Evolutionary conservation across 64 coral and sea anemone genomes (phyloP).

Genomic region (Stylophora pistillata): DNA sequence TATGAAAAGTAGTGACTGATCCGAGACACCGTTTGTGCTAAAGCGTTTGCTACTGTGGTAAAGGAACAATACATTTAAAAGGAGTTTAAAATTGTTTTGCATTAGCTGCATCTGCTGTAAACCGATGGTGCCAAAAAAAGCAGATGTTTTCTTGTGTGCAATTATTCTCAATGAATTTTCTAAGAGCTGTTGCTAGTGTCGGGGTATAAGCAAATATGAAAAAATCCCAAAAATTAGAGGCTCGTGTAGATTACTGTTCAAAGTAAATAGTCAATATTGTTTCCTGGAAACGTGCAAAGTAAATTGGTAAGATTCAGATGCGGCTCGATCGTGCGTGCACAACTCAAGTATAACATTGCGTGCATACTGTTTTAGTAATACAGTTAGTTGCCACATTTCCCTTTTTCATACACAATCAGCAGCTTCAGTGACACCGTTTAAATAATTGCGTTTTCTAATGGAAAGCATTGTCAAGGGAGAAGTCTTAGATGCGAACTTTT

Average conservation of each 20-base stretch:
- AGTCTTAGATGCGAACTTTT: no score
- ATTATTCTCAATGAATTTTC: not conserved
- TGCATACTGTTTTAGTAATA: no score
- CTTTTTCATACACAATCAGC: no score
- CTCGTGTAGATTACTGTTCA: not conserved
- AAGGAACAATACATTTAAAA: not conserved
- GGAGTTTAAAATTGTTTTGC: not conserved
- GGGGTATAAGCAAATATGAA: not conserved
- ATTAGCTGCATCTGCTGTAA: not conserved
- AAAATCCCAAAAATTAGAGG: not conserved
- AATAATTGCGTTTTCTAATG: no score
- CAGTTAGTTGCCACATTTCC: no score
- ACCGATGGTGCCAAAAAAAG: not conserved
- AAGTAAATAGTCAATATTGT: not conserved
- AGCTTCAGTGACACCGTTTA: no score
- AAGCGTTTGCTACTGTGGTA: not conserved
- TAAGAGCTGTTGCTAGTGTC: not conserved
- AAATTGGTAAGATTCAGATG: no score
- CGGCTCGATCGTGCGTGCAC: no score
- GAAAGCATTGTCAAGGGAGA: no score
- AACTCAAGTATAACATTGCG: no score
- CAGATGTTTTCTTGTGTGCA: not conserved
- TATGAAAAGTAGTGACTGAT: not conserved
- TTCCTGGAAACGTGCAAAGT: not conserved
- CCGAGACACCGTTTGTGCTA: not conserved